phyloP scores from a whole-genome alignment of 2,113 vertebrate genomes.

The Anthoscopus minutus region DNA sequence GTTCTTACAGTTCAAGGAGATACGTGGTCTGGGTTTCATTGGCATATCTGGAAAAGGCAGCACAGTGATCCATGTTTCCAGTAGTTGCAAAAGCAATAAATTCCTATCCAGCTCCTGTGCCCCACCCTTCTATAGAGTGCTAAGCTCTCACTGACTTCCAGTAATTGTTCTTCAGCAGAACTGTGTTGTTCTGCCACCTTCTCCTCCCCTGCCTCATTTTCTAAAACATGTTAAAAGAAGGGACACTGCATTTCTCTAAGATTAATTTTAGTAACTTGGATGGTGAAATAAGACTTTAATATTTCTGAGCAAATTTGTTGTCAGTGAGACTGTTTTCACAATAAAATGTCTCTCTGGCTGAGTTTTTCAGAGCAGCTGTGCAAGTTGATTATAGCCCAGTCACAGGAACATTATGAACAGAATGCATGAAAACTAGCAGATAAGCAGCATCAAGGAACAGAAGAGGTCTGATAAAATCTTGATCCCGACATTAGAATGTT shows the following conservation, averaged over 20 bases:
- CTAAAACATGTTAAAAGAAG: background rate
- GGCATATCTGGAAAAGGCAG: background rate
- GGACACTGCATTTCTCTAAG: background rate
- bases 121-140: background rate
- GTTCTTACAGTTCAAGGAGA: background rate
- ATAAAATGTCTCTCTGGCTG: background rate
- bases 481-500: background rate
- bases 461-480: background rate
- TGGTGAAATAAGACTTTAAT: background rate
- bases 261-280: background rate
- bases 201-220: background rate
- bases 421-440: background rate
- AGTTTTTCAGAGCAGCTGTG: background rate
- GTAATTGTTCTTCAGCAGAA: slow-evolving; percentile 14
- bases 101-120: background rate
- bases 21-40: background rate
- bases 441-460: background rate
- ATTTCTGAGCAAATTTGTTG: background rate
- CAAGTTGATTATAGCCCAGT: background rate
- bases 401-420: background rate
- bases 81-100: slow-evolving; percentile 16
- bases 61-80: background rate
- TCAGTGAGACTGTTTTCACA: background rate
- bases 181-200: background rate
- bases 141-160: background rate